Evolutionary conservation across 2,113 vertebrate species (phyloP).

Genomic region (Centropus unirufus): DNA sequence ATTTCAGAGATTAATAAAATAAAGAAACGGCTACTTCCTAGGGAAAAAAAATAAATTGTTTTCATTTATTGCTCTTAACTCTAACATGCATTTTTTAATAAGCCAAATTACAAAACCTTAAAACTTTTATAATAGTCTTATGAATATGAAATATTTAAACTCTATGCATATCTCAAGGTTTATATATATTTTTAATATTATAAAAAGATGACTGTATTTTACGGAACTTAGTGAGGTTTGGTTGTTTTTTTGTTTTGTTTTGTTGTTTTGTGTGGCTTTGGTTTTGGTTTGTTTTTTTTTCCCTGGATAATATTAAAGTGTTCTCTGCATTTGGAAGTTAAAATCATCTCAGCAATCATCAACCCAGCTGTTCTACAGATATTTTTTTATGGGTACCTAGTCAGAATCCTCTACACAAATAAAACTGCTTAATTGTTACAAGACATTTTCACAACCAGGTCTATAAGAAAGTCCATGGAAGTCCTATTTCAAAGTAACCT

Average conservation of each 20-base stretch:
- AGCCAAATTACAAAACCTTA: neutral
- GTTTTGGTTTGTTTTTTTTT: no score
- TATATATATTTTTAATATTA: neutral
- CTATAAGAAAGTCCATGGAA: neutral
- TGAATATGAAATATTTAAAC: neutral
- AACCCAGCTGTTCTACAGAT: neutral
- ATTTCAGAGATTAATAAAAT: neutral
- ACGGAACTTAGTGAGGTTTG: neutral
- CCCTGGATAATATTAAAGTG: neutral
- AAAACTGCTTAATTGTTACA: neutral
- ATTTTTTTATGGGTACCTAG: neutral
- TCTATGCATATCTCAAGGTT: neutral
- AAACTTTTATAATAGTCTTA: neutral
- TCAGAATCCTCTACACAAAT: neutral
- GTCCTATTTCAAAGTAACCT: neutral
- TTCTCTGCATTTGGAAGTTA: neutral
- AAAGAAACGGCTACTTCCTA: neutral
- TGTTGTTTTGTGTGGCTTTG: no score
- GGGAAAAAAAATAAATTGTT: neutral
- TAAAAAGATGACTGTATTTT: neutral
- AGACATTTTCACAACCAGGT: neutral
- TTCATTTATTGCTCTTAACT: neutral
- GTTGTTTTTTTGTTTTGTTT: neutral
- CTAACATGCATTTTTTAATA: neutral
- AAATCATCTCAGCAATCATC: neutral